Base-by-base conservation (phyloP, 2,113 vertebrate genomes). In the Pungitius pungitius region DNA sequence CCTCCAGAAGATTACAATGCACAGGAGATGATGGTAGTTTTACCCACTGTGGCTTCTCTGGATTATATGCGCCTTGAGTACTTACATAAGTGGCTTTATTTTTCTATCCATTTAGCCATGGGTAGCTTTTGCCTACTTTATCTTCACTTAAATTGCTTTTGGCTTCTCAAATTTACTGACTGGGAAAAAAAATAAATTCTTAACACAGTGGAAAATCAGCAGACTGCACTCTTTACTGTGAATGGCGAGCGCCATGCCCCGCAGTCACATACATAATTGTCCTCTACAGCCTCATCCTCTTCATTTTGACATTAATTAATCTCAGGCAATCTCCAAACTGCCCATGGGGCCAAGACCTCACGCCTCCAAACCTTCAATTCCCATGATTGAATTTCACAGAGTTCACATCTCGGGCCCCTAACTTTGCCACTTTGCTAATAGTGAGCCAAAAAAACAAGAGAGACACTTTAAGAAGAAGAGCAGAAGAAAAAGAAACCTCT, bases 241-340 rank as follows among this genome's bases (percentile, higher is more conserved):
- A 88, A 71, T 64, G 61, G 76, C 14, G 61, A 74, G 80, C 73
- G 61, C 68, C 66, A 42, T 70, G 70, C 62, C 82, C 62, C 57
- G 77, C 80, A 88, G 84, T 84, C 68, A 80, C 80, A 81, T 54
- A 80, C 58, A 86, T 87, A 85, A 89, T 90, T 87, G 85, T 85
- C 69, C 83, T 78, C 75, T 30, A 45, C 20, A 51, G 81, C 76
- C 76, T 89, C 54, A 63, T 61, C 73, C 77, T 76, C 62, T 84
- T 60, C 69, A 26, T 82, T 88, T 80, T 89, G 86, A 88, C 89
- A 77, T 87, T 80, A 91, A 90, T 91, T 89, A 90, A 90, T 90
- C 81, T 86, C 43, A 85, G 73, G 84, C 81, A 82, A 88, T 89
- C 79, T 85, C 83, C 68, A 83, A 84, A 84, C 86, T 70, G 79